Percentiles rank a stretch among this genome's conserved stretches.
Evolutionary conservation across 1,140 invertebrate species (phyloP).

Genomic region (Lamellibrachia luymesi): DNA sequence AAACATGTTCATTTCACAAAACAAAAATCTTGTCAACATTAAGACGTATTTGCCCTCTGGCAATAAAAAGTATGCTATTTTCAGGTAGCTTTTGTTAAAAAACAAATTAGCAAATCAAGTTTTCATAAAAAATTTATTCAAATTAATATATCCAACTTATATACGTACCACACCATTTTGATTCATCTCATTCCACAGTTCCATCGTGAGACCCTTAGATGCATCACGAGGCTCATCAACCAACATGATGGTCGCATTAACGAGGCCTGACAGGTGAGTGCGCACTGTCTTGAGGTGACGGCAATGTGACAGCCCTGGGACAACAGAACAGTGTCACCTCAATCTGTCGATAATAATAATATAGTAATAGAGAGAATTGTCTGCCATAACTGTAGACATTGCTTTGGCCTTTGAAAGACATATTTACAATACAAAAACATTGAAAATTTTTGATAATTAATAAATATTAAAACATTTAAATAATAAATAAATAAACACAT

Average conservation of each 20-base stretch:
- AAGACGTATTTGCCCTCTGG: too few relatives aligned
- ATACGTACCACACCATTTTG: slow-evolving; percentile 31
- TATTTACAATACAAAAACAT: background rate
- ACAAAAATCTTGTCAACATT: too few relatives aligned
- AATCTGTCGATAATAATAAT: slow-evolving; percentile 11
- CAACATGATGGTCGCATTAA: slow-evolving; percentile 56
- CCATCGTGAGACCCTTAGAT: slow-evolving; percentile 42
- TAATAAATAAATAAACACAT: too few relatives aligned
- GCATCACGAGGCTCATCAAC: slow-evolving; percentile 42
- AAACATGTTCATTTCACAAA: too few relatives aligned
- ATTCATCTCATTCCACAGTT: slow-evolving; percentile 46
- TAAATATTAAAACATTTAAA: too few relatives aligned
- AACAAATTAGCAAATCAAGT: background rate
- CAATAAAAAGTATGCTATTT: too few relatives aligned
- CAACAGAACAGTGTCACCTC: background rate
- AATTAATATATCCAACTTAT: slow-evolving; percentile 25
- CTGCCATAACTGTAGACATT: background rate
- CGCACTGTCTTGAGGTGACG: slow-evolving; percentile 86
- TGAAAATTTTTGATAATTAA: too few relatives aligned
- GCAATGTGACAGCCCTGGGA: slow-evolving; percentile 80
- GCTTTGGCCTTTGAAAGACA: too few relatives aligned
- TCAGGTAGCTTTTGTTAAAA: background rate
- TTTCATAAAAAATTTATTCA: background rate
- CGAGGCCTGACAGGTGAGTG: slow-evolving; percentile 86
- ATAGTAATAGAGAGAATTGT: background rate